Evolutionary conservation across 1,140 invertebrate genomes (phyloP), one percentile per base, ranked within the genome.

Genomic region (Papilio polytes): DNA sequence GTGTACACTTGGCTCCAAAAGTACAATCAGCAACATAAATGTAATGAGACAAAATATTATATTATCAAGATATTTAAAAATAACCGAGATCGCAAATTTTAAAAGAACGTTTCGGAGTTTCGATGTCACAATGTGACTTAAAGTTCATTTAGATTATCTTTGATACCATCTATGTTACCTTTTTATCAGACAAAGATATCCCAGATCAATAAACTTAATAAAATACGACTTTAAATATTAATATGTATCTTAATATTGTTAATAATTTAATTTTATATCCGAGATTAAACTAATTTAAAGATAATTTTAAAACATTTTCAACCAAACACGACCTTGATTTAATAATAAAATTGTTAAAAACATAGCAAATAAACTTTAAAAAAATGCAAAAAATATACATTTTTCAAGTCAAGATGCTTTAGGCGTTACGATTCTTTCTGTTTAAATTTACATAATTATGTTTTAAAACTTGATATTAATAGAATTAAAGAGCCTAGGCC

Each of bases 1-100:
- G 84, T 89, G 87, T 89, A 90, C 86, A 87, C 84, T 87, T 79
- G 82, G 81, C 84, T 88, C 80, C 80, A 81, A 84, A 87, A 83
- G 91, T 93, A 93, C 90, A 89, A 85, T 83, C 85, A 79, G 70
- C 72, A 20, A 63, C 77, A 78, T 31, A 59, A 78, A 22, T 18
- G 3, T 63, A 36, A 59, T 59, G 3, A 78, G 6, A 78, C 51
- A 56, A 56, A 20, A 0, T n/a, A n/a, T n/a, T n/a, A n/a, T n/a
- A n/a, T n/a, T n/a, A n/a, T n/a, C n/a, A n/a, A n/a, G n/a, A n/a
- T n/a, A n/a, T n/a, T n/a, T n/a, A n/a, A n/a, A n/a, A n/a, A n/a
- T n/a, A n/a, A n/a, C n/a, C 51, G 51, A n/a, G 51, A 53, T 18
- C 3, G 51, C 18, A n/a, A 53, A 53, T 53, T 53, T 53, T 53